Conservation (phyloP, 2,888 invertebrate genomes). For the Molanna angustata region DNA sequence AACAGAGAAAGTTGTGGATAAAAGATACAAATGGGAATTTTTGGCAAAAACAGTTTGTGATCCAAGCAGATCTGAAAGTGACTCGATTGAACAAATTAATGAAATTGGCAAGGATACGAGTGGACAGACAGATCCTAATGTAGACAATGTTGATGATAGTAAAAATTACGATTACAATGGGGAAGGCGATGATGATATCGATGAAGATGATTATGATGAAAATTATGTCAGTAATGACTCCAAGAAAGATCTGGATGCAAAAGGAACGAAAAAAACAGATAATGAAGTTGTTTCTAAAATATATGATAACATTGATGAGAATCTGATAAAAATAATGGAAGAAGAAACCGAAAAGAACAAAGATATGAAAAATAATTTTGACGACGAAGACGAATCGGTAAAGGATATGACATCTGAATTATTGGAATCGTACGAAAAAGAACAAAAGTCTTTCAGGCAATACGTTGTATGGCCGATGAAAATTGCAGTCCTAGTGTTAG, state of each 20-base stretch:
- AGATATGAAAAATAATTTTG: background rate
- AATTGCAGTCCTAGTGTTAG: background rate
- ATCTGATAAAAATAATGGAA: too few species aligned
- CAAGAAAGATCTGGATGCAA: constrained; percentile 1
- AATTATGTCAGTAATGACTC: background rate
- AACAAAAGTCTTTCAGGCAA: too few species aligned
- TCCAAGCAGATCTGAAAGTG: background rate
- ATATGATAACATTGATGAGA: constrained; percentile 42
- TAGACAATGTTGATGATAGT: constrained; percentile 21
- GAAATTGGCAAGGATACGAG: constrained; percentile 24
- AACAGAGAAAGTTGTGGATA: constrained; percentile 44
- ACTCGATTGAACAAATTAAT: constrained; percentile 9
- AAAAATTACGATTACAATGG: constrained; percentile 1
- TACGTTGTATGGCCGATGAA: too few species aligned
- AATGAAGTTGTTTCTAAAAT: constrained; percentile 40
- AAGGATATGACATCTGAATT: too few species aligned
- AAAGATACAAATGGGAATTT: constrained; percentile 50
- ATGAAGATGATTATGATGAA: constrained; percentile 5
- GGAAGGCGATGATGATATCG: constrained; percentile 6
- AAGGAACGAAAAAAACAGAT: constrained; percentile 34
- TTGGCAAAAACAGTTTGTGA: constrained; percentile 47
- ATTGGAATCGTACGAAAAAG: too few species aligned
- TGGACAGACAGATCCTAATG: constrained; percentile 32
- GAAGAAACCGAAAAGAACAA: background rate
- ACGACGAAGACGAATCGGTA: too few species aligned